Percentiles rank a stretch among this genome's conserved stretches.
These are phyloP conservation scores for Squalus acanthias DNA, from an alignment of 2,797 vertebrate genomes.

Conservation along the genomic window DNA sequence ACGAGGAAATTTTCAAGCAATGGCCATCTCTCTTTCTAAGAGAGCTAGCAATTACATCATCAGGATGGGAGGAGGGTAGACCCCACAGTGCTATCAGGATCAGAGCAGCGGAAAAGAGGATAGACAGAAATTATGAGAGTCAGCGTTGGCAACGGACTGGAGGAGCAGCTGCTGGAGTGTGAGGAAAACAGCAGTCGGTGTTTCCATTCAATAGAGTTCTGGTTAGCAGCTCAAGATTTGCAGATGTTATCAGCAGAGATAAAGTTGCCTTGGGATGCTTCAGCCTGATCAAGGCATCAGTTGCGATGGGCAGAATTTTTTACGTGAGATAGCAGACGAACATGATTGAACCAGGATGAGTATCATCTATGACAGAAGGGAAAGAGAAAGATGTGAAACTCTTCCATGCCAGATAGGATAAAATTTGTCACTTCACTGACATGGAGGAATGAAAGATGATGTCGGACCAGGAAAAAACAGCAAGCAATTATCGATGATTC, in stretches of 20 bases:
- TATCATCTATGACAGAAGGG: neutral
- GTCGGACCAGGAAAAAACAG: neutral
- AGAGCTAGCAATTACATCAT: neutral
- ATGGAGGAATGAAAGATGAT: neutral
- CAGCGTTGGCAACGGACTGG: neutral
- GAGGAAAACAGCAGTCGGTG: neutral
- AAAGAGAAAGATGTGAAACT: neutral
- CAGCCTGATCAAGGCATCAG: neutral
- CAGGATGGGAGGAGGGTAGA: neutral
- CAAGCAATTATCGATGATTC: neutral
- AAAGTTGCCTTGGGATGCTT: neutral
- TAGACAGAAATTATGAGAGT: neutral
- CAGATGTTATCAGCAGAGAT: neutral
- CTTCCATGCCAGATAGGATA: neutral
- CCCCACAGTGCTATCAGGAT: neutral
- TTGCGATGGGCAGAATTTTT: neutral
- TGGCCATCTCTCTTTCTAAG: neutral
- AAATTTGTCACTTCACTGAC: neutral
- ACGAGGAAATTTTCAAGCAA: neutral
- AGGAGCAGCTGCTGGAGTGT: neutral
- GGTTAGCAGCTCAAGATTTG: neutral
- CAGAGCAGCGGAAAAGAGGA: neutral
- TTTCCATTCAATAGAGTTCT: neutral
- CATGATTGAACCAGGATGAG: neutral
- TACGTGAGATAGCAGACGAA: neutral